These are phyloP conservation scores for Sapayoa aenigma DNA, from an alignment of 2,113 vertebrate genomes.

Conservation along the genomic window DNA sequence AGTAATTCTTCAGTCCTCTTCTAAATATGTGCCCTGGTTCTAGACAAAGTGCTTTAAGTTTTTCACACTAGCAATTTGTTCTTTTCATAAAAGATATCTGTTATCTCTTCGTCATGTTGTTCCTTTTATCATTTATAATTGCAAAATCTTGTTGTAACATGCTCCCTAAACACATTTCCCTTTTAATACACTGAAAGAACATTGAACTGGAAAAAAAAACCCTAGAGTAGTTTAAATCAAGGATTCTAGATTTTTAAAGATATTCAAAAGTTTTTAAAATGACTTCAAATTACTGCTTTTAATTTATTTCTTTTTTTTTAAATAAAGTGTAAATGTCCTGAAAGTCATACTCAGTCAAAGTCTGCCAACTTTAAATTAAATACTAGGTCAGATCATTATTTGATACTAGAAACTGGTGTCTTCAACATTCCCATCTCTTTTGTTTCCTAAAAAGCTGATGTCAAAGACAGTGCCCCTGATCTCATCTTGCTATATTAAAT, in stretches of 20 bases:
- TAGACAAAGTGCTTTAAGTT: conserved; percentile 22
- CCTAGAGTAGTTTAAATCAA: not conserved
- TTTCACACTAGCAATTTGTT: conserved; percentile 29
- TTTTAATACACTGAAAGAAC: conserved; percentile 11
- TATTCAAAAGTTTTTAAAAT: not conserved
- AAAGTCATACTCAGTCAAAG: not conserved
- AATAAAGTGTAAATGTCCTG: not conserved
- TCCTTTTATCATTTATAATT: conserved; percentile 53
- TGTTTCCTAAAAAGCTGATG: conserved; percentile 15
- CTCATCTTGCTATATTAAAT: conserved; percentile 24
- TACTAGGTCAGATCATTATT: not conserved
- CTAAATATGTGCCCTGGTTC: not conserved
- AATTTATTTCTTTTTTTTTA: not conserved
- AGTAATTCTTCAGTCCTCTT: not conserved
- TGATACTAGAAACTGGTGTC: conserved; percentile 8
- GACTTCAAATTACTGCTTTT: not conserved
- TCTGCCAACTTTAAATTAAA: conserved; percentile 15
- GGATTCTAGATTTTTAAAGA: conserved; percentile 5
- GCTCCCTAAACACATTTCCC: conserved; percentile 25
- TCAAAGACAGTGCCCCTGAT: conserved; percentile 30
- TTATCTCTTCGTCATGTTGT: conserved; percentile 37
- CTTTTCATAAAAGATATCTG: conserved; percentile 22
- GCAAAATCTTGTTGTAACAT: conserved; percentile 48
- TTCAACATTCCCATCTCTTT: not conserved
- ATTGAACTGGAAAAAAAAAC: not conserved